Conservation (phyloP, 2,113 vertebrate genomes). For the Vombatus ursinus region DNA sequence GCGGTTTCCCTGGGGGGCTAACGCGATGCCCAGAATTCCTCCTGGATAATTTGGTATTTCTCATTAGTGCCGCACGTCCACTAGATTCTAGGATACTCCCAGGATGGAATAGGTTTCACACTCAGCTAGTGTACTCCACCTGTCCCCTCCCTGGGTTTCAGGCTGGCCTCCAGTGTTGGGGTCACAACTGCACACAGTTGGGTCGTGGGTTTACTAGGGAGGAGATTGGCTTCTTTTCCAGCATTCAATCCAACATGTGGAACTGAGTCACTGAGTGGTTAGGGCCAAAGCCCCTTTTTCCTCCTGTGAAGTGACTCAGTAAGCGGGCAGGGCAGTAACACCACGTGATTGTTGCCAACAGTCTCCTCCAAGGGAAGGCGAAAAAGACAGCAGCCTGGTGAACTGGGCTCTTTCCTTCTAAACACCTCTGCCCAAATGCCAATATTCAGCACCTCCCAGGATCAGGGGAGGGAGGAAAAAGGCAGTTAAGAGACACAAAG, state of each 20-base stretch:
- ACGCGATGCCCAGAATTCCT: constrained; percentile 76
- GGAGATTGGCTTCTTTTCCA: constrained; percentile 82
- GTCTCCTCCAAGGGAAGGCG: constrained; percentile 82
- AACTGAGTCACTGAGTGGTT: constrained; percentile 80
- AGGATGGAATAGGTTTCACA: constrained; percentile 76
- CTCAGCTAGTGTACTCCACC: constrained; percentile 70
- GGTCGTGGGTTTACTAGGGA: constrained; percentile 79
- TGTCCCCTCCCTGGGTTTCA: constrained; percentile 74
- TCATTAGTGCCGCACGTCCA: constrained; percentile 75
- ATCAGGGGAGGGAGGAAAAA: constrained; percentile 62
- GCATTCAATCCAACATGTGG: constrained; percentile 82
- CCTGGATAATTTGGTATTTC: constrained; percentile 69
- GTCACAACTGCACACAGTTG: constrained; percentile 79
- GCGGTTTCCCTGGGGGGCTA: constrained; percentile 67
- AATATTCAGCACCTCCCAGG: constrained; percentile 76
- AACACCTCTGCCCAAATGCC: constrained; percentile 74
- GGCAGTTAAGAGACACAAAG: constrained; percentile 69
- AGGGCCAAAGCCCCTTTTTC: constrained; percentile 78
- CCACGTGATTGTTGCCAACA: constrained; percentile 74
- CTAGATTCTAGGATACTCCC: constrained; percentile 73
- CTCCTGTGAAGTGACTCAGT: constrained; percentile 82
- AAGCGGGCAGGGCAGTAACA: constrained; percentile 75
- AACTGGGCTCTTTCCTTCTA: constrained; percentile 81
- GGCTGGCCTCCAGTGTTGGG: constrained; percentile 74
- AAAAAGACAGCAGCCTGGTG: constrained; percentile 81